Base-by-base conservation (phyloP, 2,888 invertebrate species). In the Noctua janthina region DNA sequence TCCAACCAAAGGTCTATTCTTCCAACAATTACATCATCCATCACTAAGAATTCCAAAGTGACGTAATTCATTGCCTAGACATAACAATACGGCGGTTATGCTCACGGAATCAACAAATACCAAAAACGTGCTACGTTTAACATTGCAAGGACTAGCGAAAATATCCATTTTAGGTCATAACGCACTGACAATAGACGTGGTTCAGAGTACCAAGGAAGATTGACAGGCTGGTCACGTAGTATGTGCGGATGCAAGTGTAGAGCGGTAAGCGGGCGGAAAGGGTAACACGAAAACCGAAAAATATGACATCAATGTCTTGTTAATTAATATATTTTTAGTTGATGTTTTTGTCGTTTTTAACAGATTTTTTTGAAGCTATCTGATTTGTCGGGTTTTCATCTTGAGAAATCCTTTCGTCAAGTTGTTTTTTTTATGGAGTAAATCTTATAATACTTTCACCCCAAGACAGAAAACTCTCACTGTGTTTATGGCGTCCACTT, bases 131-230 rank as follows among this genome's bases (percentile, higher is more conserved):
- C 54, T 13, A 78, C 29, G 87, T 72, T 69, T 71, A 74, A 59
- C 74, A 69, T 87, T 79, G 79, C 78, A 76, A 84, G 74, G 74
- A 71, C 82, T 79, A 75, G 87, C 84, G 43, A 78, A 84, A 77
- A 78, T 79, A 79, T 69, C 74, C 66, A 87, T 85, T 85, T 82
- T 79, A 89, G 88, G 88, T 85, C 89, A 88, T 89, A 89, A 82
- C 64, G 84, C 64, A 62, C 39, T n/a, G 62, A 81, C 59, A 68
- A 43, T 51, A 20, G 82, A 67, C 82, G 20, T 59, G 51, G 82
- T 81, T 81, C 51, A 23, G 29, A 86, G 79, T 79, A 73, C 66
- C 29, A 62, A 62, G 74, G 56, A 66, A 11, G 66, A 87, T 85
- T 85, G 79, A 70, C 75, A 87, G 49, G 84, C 84, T 43, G 62